These are phyloP conservation scores for Byasa hedistus DNA, from an alignment of 2,888 invertebrate genomes.

Conservation along the genomic window DNA sequence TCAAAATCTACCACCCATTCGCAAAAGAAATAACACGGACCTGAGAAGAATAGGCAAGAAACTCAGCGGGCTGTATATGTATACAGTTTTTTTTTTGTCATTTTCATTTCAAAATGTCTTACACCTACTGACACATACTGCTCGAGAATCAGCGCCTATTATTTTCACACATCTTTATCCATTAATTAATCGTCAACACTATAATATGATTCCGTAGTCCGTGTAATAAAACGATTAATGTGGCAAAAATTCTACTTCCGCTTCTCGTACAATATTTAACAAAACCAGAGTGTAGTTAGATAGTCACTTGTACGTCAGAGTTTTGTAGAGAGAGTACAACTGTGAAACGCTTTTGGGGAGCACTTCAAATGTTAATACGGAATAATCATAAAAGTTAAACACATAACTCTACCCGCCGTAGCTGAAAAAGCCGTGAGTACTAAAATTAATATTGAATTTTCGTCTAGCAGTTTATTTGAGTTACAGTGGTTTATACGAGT, in stretches of 20 bases:
- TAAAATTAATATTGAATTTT: constrained; percentile 11
- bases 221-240: not conserved
- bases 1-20: too few species aligned
- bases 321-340: not conserved
- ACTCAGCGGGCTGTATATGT: too few species aligned
- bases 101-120: too few species aligned
- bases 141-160: too few species aligned
- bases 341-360: constrained; percentile 2
- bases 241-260: not conserved
- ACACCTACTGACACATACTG: too few species aligned
- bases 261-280: not conserved
- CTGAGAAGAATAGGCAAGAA: too few species aligned
- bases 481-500: not conserved
- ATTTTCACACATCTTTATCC: too few species aligned
- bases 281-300: not conserved
- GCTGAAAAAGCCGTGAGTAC: not conserved
- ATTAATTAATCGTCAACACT: too few species aligned
- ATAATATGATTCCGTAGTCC: too few species aligned
- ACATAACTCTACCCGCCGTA: not conserved
- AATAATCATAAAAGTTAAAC: constrained; percentile 21
- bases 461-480: constrained; percentile 4
- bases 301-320: not conserved
- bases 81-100: too few species aligned
- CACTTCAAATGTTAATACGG: constrained; percentile 6
- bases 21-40: too few species aligned